Evolutionary conservation across 1,140 invertebrate genomes (phyloP), one percentile per base, ranked within the genome.

Genomic region (Neodiprion lecontei): DNA sequence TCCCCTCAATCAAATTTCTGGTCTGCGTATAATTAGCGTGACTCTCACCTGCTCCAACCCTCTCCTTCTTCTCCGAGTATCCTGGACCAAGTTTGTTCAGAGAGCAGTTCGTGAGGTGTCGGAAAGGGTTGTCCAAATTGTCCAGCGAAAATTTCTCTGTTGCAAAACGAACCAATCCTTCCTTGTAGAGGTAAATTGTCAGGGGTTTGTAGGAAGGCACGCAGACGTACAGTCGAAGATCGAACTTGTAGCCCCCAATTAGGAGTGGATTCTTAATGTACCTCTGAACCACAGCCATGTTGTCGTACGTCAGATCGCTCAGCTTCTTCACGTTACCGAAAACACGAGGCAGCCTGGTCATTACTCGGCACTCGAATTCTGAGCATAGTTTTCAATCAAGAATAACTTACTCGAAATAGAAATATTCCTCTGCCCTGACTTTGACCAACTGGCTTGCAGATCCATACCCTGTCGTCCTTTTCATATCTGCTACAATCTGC

Each of bases 21-120:
- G 17, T 17, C 4, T 21, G n/a, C 47, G 72, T 21, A 74, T 23
- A 72, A 78, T 23, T 68, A 72, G 14, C 61, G 12, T 40, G 28
- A 75, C 49, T 71, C 76, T 88, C 86, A 96, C 94, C 92, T 82
- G 92, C 91, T 80, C 95, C 94, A 69, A 96, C 91, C 76, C 93
- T 88, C 78, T 95, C 94, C 82, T 96, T 97, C 84, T 94, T 94
- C 79, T 93, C 91, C 0, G 91, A 91, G 81, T 96, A 96, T 5
- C 93, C 91, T 1, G 95, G 95, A 48, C 89, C 95, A 85, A 91
- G 90, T 91, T 92, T 97, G 90, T 94, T 98, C 82, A 91, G 93
- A 77, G 92, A 96, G 67, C 95, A 95, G 85, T 98, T 98, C 1
- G 96, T 98, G 47, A 98, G 88, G 87, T 98, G 97, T 10, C 96